A percentile compares a stretch with the other conserved stretches of the same genome.
Conservation (phyloP, 2,888 invertebrate species). For the Patella depressa region DNA sequence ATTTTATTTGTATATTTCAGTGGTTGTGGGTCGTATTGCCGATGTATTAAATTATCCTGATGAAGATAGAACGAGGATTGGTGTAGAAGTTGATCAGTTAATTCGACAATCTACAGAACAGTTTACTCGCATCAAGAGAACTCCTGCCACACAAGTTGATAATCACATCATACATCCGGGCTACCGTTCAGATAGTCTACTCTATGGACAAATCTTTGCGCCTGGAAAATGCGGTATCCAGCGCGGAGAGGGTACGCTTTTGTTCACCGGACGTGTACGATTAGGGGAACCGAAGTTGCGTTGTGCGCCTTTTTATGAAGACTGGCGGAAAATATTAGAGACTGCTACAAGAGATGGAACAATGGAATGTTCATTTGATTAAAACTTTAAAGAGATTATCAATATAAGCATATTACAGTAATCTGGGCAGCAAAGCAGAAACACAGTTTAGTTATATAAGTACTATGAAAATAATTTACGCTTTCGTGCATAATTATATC, state of each 20-base stretch:
- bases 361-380: slow-evolving; percentile 43
- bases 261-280: slow-evolving; percentile 56
- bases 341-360: slow-evolving; percentile 39
- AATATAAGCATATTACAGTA: too few species aligned
- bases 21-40: slow-evolving; percentile 52
- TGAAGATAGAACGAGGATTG: slow-evolving; percentile 44
- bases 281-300: slow-evolving; percentile 51
- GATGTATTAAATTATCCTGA: slow-evolving; percentile 38
- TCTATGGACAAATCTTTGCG: slow-evolving; percentile 46
- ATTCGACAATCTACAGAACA: slow-evolving; percentile 45
- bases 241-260: slow-evolving; percentile 49
- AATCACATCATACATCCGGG: not conserved
- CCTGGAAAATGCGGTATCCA: slow-evolving; percentile 51
- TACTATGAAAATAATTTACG: too few species aligned
- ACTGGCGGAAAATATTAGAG: slow-evolving; percentile 51
- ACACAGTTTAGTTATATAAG: too few species aligned
- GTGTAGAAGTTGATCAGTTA: slow-evolving; percentile 49
- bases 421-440: too few species aligned
- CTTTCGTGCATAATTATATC: too few species aligned
- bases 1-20: slow-evolving; percentile 37
- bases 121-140: slow-evolving; percentile 27
- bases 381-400: not conserved
- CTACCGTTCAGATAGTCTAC: slow-evolving; percentile 7
- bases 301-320: slow-evolving; percentile 55
- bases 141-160: not conserved